Base-by-base conservation (phyloP, 2,113 vertebrate species). In the Cacatua alba region DNA sequence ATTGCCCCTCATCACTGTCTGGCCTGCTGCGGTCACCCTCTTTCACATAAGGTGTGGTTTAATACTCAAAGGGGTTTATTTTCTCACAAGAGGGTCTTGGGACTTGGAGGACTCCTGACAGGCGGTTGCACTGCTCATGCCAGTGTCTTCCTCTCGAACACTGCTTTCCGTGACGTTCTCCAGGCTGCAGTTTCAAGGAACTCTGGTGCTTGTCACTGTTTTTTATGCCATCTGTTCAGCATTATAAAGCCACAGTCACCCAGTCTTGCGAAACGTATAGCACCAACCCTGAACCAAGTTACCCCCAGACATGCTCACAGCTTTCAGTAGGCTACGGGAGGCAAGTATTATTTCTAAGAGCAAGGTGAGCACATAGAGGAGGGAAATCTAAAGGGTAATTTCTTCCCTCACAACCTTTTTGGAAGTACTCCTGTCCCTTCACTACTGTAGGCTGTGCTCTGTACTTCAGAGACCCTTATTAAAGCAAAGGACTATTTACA, bases 401-500 rank as follows among this genome's bases (percentile, higher is more conserved):
- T 93, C 62, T 94, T 88, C 43, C 82, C 76, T 90, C 69, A 49
- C 51, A 68, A 48, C 16, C 18, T 4, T 78, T 93, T 88, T 96
- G 95, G 95, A 95, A 94, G 60, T 37, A 53, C 86, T 93, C 82
- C 88, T 92, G 71, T 60, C 82, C 46, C 79, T 57, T 90, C 90
- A 68, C 79, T 63, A 67, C 85, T n/a, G 71, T 44, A 90, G 85
- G 82, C 76, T 96, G 72, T 83, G 48, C 71, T 90, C 85, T 63
- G 60, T 75, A 92, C 78, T 94, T 95, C 82, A 78, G 43, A 68
- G 88, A 94, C 53, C 43, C 92, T 60, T 90, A 92, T 63, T 95
- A 96, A 96, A 94, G 86, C 90, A 93, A 96, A 94, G 72, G 51
- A 88, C 64, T 94, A 92, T 92, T 96, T 96, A 93, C 90, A 88